Base-by-base conservation (phyloP, 2,113 vertebrate genomes). In the Poecile atricapillus region DNA sequence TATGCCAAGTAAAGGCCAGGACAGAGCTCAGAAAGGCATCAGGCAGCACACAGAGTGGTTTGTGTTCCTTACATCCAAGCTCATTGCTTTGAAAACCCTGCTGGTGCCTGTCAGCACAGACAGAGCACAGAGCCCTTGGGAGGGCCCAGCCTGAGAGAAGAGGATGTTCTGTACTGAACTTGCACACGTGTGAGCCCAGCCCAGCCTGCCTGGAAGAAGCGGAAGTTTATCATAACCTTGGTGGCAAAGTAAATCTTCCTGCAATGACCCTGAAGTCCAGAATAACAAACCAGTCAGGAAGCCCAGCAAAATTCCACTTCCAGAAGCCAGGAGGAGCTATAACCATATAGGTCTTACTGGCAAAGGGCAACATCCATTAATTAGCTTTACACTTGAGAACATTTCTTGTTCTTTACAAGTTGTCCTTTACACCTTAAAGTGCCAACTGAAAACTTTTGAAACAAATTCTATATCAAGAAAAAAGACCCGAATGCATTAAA, bases 241-340 rank as follows among this genome's bases (percentile, higher is more conserved):
- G 14, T 11, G 43, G 55, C 58, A 56, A 58, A 69, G 25, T 28
- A 49, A 49, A 47, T 37, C 37, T 62, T 80, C 20, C 47, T 76
- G 41, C 46, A 33, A 3, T 4, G 23, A 39, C 41, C 43, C 62
- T 22, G 1, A 76, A 89, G 18, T 27, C 55, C 53, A 84, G 41
- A 79, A 50, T 6, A 91, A 92, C 7, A 47, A 87, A 68, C 3
- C 30, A 52, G 69, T 7, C 5, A 68, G 41, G 5, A 82, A 77
- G 21, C 11, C 53, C 53, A 87, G 62, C 58, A 87, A 87, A 89
- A 85, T 89, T 76, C 94, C 77, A 18, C 82, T 77, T 78, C 13
- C 64, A 67, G 95, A 96, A 96, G 95, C 78, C 95, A 97, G 93
- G 93, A 93, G 93, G 95, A 96, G 95, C 93, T 93, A 10, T n/a